Evolutionary conservation across 2,888 invertebrate species (phyloP).

Genomic region (Sphaerophoria rueppellii): DNA sequence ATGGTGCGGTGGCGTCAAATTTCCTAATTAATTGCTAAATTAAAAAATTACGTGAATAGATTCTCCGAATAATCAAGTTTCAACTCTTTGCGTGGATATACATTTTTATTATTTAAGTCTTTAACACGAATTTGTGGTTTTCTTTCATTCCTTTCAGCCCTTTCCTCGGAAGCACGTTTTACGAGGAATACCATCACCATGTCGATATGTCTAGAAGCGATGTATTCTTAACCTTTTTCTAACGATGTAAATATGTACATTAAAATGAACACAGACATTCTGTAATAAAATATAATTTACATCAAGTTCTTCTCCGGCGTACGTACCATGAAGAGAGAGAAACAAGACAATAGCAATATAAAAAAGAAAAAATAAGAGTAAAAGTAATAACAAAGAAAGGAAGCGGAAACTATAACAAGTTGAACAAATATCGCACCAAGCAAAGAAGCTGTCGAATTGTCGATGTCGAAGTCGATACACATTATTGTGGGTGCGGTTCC

Average conservation of each 20-base stretch:
- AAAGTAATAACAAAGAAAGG: conserved; percentile 34
- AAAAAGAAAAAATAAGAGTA: background rate
- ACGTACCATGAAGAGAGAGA: background rate
- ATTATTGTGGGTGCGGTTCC: conserved; percentile 63
- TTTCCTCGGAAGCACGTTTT: conserved; percentile 36
- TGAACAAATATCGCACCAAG: conserved; percentile 61
- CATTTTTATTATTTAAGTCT: background rate
- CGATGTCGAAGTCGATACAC: conserved; percentile 32
- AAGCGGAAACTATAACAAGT: conserved; percentile 70
- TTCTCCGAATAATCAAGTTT: conserved; percentile 22
- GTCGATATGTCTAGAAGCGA: conserved; percentile 8
- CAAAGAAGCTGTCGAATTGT: conserved; percentile 25
- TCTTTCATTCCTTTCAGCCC: background rate
- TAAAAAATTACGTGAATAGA: conserved; percentile 55
- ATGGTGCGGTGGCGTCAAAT: conserved; percentile 30
- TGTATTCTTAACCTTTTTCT: conserved; percentile 8
- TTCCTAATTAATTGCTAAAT: conserved; percentile 57
- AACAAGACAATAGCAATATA: too few species aligned
- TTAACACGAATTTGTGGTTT: conserved; percentile 23
- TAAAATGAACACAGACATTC: conserved; percentile 26
- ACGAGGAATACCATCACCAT: background rate
- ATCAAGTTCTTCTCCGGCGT: conserved; percentile 49
- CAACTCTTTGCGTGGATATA: background rate
- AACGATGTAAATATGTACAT: conserved; percentile 25
- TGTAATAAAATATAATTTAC: conserved; percentile 67